A percentile compares a stretch with the other conserved stretches of the same genome.
Evolutionary conservation across 2,113 vertebrate genomes (phyloP).

Genomic region (Ctenodactylus gundi): DNA sequence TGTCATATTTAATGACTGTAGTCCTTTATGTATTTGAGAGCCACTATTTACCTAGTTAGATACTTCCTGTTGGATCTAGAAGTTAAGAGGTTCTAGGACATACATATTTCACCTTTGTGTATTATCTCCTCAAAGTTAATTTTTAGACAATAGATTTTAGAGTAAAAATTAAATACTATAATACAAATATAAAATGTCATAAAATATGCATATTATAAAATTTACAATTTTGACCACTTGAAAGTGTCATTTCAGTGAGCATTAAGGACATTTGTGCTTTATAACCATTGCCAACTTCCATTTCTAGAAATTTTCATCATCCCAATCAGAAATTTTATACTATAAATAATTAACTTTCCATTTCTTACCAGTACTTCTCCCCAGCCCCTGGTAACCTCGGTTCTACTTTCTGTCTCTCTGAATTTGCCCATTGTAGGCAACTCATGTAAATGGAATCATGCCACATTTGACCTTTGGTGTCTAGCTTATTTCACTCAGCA

Average conservation of each 20-base stretch:
- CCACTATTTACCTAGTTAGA: background rate
- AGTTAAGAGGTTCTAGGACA: background rate
- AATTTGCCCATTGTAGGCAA: background rate
- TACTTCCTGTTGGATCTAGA: background rate
- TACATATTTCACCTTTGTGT: background rate
- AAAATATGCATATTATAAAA: background rate
- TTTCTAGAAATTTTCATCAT: background rate
- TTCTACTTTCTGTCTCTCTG: background rate
- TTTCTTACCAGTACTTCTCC: too few species aligned
- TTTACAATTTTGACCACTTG: background rate
- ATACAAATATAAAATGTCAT: background rate
- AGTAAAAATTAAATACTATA: background rate
- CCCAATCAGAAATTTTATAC: background rate
- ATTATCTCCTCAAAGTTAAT: background rate
- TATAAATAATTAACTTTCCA: background rate
- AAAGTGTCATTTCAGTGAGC: background rate
- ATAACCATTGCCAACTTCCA: background rate
- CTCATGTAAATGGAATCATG: background rate
- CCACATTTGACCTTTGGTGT: background rate
- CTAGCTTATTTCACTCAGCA: background rate
- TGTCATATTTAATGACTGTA: background rate
- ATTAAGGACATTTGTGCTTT: background rate
- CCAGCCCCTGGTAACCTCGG: background rate
- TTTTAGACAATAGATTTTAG: conserved; percentile 9
- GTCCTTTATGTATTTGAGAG: background rate